Evolutionary conservation across 2,113 vertebrate genomes (phyloP).

Genomic region (Stegastes partitus): DNA sequence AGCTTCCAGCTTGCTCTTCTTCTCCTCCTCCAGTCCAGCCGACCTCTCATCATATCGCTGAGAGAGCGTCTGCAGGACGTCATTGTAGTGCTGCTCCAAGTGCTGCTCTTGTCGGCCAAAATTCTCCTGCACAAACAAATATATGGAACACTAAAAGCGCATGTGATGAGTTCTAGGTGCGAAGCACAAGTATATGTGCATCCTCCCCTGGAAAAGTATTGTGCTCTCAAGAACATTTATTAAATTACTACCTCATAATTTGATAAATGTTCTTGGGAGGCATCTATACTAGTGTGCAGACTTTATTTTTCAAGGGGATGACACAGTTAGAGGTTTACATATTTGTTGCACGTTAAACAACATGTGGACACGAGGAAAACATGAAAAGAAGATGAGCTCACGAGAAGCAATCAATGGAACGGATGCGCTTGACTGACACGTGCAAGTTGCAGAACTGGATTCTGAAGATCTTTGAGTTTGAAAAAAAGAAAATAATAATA

Average conservation of each 20-base stretch:
- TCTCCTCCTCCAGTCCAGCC: slow-evolving; percentile 89
- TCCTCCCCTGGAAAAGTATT: too few relatives aligned
- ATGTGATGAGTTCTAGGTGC: too few relatives aligned
- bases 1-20: slow-evolving; percentile 91
- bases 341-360: neutral
- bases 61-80: slow-evolving; percentile 92
- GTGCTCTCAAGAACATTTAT: too few relatives aligned
- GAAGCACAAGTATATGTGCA: too few relatives aligned
- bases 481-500: too few relatives aligned
- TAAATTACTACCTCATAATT: too few relatives aligned
- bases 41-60: slow-evolving; percentile 89
- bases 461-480: neutral
- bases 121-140: slow-evolving; percentile 89
- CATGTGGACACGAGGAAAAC: neutral
- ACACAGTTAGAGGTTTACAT: neutral
- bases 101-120: slow-evolving; percentile 94
- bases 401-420: neutral
- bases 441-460: slow-evolving; percentile 6
- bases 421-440: neutral
- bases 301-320: too few relatives aligned
- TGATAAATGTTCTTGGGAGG: too few relatives aligned
- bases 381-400: neutral
- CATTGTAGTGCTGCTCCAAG: slow-evolving; percentile 92
- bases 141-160: neutral
- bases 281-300: too few relatives aligned